phyloP scores from a whole-genome alignment of 2,888 invertebrate species.

The Rhorus exstirpatorius region DNA sequence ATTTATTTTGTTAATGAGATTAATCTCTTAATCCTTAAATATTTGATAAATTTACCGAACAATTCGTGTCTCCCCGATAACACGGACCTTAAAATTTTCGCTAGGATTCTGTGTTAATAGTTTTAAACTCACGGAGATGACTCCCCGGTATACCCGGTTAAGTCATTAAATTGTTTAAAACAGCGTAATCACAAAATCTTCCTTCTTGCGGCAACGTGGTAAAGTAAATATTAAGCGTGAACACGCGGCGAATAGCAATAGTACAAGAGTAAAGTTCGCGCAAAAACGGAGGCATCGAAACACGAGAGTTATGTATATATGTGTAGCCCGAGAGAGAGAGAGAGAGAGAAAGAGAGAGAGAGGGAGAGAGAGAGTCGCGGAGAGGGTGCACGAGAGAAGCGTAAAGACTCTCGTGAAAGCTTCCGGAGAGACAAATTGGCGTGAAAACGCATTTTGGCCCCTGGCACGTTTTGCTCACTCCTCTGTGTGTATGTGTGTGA shows the following conservation, averaged over 20 bases:
- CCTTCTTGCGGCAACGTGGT: not conserved
- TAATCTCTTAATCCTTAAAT: slow-evolving; percentile 8
- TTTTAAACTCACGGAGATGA: no score
- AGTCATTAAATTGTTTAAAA: slow-evolving; percentile 21
- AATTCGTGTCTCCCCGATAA: no score
- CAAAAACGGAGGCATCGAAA: slow-evolving; percentile 46
- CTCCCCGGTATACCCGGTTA: no score
- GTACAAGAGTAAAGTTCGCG: slow-evolving; percentile 4
- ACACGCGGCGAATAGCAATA: not conserved
- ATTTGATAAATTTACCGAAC: not conserved
- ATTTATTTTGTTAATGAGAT: slow-evolving; percentile 9
- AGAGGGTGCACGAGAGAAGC: slow-evolving; percentile 76
- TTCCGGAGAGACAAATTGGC: slow-evolving; percentile 85
- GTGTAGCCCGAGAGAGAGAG: slow-evolving; percentile 26
- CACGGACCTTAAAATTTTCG: not conserved
- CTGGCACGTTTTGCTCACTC: slow-evolving; percentile 61
- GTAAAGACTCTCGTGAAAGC: slow-evolving; percentile 86
- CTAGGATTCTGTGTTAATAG: no score
- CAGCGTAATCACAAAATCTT: slow-evolving; percentile 4
- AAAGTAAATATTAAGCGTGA: not conserved
- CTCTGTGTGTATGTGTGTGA: no score
- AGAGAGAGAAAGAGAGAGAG: slow-evolving; percentile 21
- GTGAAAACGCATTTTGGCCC: slow-evolving; percentile 84
- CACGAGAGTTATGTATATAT: slow-evolving; percentile 47
- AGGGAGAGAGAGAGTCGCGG: slow-evolving; percentile 50